Evolutionary conservation across 2,113 vertebrate genomes (phyloP), one percentile per base, ranked within the genome.

Genomic region (Tenrec ecaudatus): DNA sequence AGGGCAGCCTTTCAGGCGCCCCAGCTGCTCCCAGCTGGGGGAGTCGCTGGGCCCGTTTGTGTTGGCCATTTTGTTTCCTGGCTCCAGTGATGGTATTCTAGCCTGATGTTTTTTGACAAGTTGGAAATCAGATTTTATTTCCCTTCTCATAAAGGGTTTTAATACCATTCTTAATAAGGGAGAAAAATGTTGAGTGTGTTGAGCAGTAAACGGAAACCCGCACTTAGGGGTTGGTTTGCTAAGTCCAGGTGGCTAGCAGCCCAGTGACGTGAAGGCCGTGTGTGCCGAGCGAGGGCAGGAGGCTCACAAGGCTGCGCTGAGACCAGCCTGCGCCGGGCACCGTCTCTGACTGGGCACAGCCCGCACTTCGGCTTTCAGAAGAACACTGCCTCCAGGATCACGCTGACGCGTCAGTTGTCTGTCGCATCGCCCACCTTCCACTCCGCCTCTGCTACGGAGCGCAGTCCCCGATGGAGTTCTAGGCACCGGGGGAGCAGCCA

Each of bases 161-260:
- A 95, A 91, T 94, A 94, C 93, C 80, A 93, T 94, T 93, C 96
- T 97, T 96, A 96, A 97, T 97, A 97, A 96, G 96, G 97, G 93
- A 97, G 96, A 95, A 96, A 95, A 97, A 96, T 94, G 95, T 94
- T 94, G 86, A 83, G 78, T 80, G 84, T 90, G 86, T 94, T 83
- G 64, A 89, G 69, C 90, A 64, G 75, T 84, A 84, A 76, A 86
- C 86, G 76, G 95, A 90, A 95, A 95, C 83, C 58, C 82, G 94
- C 27, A 0, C 86, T 95, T 93, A 84, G 81, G 79, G 80, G 93
- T 95, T 95, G 82, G 85, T 82, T 95, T 94, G 94, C 71, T 84
- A 81, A 93, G 94, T 95, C 94, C 88, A 75, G 96, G 88, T 86
- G 86, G 80, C 93, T 75, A 95, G 80, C 80, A 94, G 71, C 69